Evolutionary conservation across 2,888 invertebrate species (phyloP), one percentile per base, ranked within the genome.

Genomic region (Ennomos quercinarius): DNA sequence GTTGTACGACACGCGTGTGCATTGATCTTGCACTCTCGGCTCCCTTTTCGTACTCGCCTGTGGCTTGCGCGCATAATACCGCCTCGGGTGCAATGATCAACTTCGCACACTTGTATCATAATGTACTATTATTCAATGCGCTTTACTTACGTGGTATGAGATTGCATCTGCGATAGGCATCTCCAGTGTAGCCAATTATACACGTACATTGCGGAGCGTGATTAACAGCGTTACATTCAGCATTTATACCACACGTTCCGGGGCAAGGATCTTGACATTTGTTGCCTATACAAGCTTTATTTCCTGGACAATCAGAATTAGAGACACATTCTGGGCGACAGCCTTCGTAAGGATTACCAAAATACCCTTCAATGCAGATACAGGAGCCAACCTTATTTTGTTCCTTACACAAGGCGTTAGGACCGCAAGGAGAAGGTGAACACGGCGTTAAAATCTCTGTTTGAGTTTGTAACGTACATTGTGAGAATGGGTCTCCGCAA

Each of bases 211-310:
- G 93, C 2, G 96, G 96, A 48, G 94, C 86, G 80, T 97, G 97
- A 73, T 95, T 95, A 10, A 96, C 89, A 13, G 96, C 95, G 62
- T 93, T 91, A 78, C 97, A 97, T 63, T 95, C 94, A 6, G 96
- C 95, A 77, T 96, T 95, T 66, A 94, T 89, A 39, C 96, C 96
- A 79, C 97, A 97, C 17, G 94, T 95, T 57, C 96, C 96, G 0
- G 95, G 95, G 72, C 96, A 96, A 17, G 96, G 96, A 80, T 96
- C 95, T 74, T 94, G 93, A 79, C 97, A 97, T 85, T 96, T 96
- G 71, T 95, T 95, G 66, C 94, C 94, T 40, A 95, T 93, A 68
- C 97, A 97, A 2, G 96, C 96, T 77, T 93, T 94, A 76, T 95
- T 95, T 40, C 95, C 94, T 2, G 95, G 87, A 80, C 96, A 96